A percentile compares a stretch with the other conserved stretches of the same genome.
These are phyloP conservation scores for Thalassarche chlororhynchos DNA, from an alignment of 2,113 vertebrate species.

Conservation along the genomic window DNA sequence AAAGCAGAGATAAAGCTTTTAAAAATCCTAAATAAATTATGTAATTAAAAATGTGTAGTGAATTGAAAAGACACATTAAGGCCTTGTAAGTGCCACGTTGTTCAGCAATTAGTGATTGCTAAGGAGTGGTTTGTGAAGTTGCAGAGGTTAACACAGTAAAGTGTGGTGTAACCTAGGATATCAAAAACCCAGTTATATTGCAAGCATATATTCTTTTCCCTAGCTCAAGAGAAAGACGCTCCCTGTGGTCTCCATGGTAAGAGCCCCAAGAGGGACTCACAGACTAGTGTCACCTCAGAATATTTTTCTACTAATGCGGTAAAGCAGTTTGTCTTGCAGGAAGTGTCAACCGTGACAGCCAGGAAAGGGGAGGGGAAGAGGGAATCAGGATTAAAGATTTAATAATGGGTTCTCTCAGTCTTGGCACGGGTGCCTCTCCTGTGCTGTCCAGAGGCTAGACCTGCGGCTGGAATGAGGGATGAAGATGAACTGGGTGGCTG, in stretches of 20 bases:
- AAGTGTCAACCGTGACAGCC: background rate
- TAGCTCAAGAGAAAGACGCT: background rate
- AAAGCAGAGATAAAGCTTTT: background rate
- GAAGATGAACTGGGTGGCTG: background rate
- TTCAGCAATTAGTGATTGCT: background rate
- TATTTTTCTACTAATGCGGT: background rate
- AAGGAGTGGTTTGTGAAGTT: background rate
- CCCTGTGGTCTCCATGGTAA: background rate
- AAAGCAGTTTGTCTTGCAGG: background rate
- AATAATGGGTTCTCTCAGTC: background rate
- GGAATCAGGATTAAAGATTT: background rate
- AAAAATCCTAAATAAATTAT: background rate
- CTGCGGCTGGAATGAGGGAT: background rate
- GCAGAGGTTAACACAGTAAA: background rate
- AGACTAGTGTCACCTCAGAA: background rate
- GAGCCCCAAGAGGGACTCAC: background rate
- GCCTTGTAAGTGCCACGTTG: rapidly evolving
- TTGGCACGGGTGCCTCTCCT: background rate
- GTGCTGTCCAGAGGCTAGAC: background rate
- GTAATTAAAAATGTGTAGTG: background rate
- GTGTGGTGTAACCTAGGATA: background rate
- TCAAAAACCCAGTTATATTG: background rate
- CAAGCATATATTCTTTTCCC: background rate
- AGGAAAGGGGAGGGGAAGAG: background rate
- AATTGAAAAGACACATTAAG: background rate